These are phyloP conservation scores for Laothoe populi DNA, from an alignment of 2,888 invertebrate genomes.

Conservation along the genomic window DNA sequence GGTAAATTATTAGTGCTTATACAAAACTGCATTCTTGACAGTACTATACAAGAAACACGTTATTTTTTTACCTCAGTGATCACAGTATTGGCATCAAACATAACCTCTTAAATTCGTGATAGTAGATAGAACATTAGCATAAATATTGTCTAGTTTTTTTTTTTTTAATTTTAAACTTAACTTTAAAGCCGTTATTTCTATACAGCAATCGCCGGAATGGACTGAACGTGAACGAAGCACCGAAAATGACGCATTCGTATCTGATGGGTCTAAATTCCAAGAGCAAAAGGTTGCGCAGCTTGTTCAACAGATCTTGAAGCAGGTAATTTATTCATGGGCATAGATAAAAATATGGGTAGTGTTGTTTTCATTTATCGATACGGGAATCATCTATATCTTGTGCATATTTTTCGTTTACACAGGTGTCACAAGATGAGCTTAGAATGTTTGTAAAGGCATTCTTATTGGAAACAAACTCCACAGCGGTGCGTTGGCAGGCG, in stretches of 20 bases:
- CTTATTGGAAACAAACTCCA: conserved; percentile 96
- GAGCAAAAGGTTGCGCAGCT: conserved; percentile 73
- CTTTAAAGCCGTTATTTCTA: neutral
- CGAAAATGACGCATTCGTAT: conserved; percentile 73
- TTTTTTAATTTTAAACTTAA: neutral
- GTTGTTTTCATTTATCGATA: neutral
- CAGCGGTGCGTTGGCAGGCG: conserved; percentile 97
- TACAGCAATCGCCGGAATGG: conserved; percentile 62
- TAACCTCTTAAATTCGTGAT: too few relatives aligned
- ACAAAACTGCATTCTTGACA: neutral
- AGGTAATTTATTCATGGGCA: conserved; percentile 53
- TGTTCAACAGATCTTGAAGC: conserved; percentile 77
- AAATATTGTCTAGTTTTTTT: too few relatives aligned
- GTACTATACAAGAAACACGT: neutral
- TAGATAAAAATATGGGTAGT: neutral
- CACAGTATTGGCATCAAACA: too few relatives aligned
- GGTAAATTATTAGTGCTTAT: conserved; percentile 26
- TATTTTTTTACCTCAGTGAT: too few relatives aligned
- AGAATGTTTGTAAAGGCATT: conserved; percentile 94
- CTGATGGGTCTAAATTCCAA: conserved; percentile 80
- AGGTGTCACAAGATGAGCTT: conserved; percentile 86
- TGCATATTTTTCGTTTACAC: conserved; percentile 28
- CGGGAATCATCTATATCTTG: conserved; percentile 2
- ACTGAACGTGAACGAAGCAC: conserved; percentile 77
- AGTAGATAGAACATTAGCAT: too few relatives aligned